A percentile compares a stretch with the other conserved stretches of the same genome.
phyloP scores from a whole-genome alignment of 64 coral and sea anemone species.

The Porites lutea region DNA sequence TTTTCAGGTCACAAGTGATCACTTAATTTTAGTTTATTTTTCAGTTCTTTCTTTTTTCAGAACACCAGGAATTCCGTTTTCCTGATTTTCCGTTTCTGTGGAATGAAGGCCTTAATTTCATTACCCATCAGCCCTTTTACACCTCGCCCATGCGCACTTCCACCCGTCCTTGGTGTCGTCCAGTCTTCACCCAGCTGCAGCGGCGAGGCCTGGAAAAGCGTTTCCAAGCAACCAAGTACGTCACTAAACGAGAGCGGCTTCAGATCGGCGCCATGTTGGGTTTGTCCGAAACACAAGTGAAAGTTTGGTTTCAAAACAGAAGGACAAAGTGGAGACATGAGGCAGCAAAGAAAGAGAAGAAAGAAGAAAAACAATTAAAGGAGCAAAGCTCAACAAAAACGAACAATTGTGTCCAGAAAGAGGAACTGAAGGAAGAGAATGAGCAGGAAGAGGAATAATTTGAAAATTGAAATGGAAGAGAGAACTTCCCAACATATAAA shows the following conservation, averaged over 20 bases:
- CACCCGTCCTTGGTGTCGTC: constrained; percentile 60
- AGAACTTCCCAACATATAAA: too few relatives aligned
- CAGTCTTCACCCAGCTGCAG: constrained; percentile 65
- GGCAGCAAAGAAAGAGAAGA: constrained; percentile 33
- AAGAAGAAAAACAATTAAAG: constrained; percentile 4
- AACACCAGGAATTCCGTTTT: background rate
- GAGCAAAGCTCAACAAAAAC: too few relatives aligned
- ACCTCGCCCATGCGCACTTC: background rate
- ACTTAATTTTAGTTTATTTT: too few relatives aligned
- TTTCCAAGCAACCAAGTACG: constrained; percentile 59
- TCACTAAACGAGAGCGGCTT: constrained; percentile 62
- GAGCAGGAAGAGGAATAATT: too few relatives aligned
- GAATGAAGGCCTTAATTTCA: background rate
- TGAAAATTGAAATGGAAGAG: too few relatives aligned
- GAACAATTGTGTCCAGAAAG: too few relatives aligned
- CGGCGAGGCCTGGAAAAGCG: constrained; percentile 66
- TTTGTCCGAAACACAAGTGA: constrained; percentile 64
- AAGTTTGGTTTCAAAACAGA: constrained; percentile 69
- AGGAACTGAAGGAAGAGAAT: too few relatives aligned
- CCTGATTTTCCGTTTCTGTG: background rate
- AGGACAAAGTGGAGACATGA: constrained; percentile 64
- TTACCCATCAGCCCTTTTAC: background rate
- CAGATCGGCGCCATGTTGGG: constrained; percentile 67
- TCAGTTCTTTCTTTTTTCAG: background rate
- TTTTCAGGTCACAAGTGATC: too few relatives aligned